These are phyloP conservation scores for Falco naumanni DNA, from an alignment of 2,797 vertebrate species.

Conservation along the genomic window DNA sequence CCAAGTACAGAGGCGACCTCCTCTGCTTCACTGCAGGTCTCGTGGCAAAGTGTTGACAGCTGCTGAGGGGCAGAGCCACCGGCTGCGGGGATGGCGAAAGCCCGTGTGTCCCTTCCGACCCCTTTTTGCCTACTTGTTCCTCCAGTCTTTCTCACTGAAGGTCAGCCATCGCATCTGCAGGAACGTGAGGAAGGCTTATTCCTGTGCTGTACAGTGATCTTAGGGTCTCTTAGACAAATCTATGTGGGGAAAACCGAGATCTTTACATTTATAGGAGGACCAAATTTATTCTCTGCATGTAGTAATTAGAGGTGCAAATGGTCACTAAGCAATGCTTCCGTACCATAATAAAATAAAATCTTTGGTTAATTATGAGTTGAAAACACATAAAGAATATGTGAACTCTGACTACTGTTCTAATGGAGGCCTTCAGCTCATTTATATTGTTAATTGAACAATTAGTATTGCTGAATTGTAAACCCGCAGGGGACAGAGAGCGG, in stretches of 20 bases:
- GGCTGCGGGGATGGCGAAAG: neutral
- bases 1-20: neutral
- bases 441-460: conserved; percentile 44
- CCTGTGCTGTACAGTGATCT: neutral
- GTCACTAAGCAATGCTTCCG: conserved; percentile 13
- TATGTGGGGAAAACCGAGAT: neutral
- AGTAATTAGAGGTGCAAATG: conserved; percentile 5
- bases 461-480: conserved; percentile 18
- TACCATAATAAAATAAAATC: neutral
- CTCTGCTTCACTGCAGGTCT: neutral
- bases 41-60: neutral
- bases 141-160: neutral
- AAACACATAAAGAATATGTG: conserved; percentile 8
- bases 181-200: neutral
- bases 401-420: conserved; percentile 12
- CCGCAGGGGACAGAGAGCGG: neutral
- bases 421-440: conserved; percentile 3
- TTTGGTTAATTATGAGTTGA: conserved; percentile 24
- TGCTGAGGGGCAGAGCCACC: neutral
- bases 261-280: neutral
- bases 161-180: neutral
- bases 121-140: neutral
- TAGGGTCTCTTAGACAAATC: neutral
- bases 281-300: neutral
- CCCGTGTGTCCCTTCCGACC: neutral